These are phyloP conservation scores for Cyrtodaria siliqua DNA, from an alignment of 2,888 invertebrate species.

Conservation along the genomic window DNA sequence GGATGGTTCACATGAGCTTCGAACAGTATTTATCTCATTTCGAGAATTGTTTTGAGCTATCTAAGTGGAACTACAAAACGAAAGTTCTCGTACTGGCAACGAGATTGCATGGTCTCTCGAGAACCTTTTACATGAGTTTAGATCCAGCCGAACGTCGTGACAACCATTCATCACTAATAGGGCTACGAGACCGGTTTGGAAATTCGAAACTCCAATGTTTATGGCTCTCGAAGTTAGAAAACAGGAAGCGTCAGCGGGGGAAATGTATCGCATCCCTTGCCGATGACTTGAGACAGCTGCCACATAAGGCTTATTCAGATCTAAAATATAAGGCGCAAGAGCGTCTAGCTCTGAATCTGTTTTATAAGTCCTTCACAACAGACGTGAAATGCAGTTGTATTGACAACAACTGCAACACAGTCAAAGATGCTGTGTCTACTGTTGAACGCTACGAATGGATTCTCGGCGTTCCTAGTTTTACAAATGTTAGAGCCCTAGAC, in stretches of 20 bases:
- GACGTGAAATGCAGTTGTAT: slow-evolving; percentile 61
- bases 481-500: slow-evolving; percentile 26
- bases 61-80: background rate
- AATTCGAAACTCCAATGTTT: slow-evolving; percentile 23
- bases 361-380: slow-evolving; percentile 38
- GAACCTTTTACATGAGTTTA: background rate
- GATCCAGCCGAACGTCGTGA: background rate
- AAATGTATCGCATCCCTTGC: slow-evolving; percentile 32
- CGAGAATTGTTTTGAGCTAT: background rate
- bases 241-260: slow-evolving; percentile 26
- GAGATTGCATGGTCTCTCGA: background rate
- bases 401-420: slow-evolving; percentile 44
- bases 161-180: too few relatives aligned
- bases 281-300: slow-evolving; percentile 43
- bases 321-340: slow-evolving; percentile 45
- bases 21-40: background rate
- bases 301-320: slow-evolving; percentile 36
- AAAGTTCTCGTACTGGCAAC: background rate
- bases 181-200: slow-evolving; percentile 29
- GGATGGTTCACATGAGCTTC: background rate
- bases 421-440: slow-evolving; percentile 49
- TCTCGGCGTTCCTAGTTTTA: slow-evolving; percentile 23
- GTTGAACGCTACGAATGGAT: slow-evolving; percentile 53
- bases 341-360: slow-evolving; percentile 43
- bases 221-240: slow-evolving; percentile 39